These are phyloP conservation scores for Sinelater perroti DNA, from an alignment of 2,888 invertebrate species.

Conservation along the genomic window DNA sequence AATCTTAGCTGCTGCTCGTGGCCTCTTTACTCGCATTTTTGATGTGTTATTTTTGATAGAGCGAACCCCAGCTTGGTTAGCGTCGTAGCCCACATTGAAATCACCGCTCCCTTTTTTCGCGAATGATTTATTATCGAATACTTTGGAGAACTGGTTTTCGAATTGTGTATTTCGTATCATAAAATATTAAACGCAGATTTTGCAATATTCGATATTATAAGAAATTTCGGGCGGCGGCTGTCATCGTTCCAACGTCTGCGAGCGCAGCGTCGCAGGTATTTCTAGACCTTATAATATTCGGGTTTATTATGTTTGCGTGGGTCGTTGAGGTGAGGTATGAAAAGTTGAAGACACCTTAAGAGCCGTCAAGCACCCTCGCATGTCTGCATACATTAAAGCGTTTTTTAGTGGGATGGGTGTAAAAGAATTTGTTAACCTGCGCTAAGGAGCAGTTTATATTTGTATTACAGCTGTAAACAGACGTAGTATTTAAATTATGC, in stretches of 20 bases:
- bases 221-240: too few relatives aligned
- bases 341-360: conserved; percentile 50
- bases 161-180: too few relatives aligned
- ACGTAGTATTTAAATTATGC: conserved; percentile 13
- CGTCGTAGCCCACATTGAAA: background rate
- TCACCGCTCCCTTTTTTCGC: too few relatives aligned
- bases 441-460: conserved; percentile 25
- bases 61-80: too few relatives aligned
- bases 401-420: conserved; percentile 35
- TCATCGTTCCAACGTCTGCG: background rate
- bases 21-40: conserved; percentile 12
- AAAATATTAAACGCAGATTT: too few relatives aligned
- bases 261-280: conserved; percentile 9
- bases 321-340: conserved; percentile 47
- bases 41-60: too few relatives aligned
- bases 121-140: too few relatives aligned
- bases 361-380: conserved; percentile 52
- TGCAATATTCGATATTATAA: too few relatives aligned
- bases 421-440: conserved; percentile 29
- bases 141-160: too few relatives aligned
- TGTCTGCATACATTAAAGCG: conserved; percentile 50
- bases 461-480: conserved; percentile 24
- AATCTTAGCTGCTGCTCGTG: conserved; percentile 15
- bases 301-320: conserved; percentile 26
- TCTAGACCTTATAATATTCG: conserved; percentile 25